Evolutionary conservation across 2,888 invertebrate genomes (phyloP).

Genomic region (Allygus modestus): DNA sequence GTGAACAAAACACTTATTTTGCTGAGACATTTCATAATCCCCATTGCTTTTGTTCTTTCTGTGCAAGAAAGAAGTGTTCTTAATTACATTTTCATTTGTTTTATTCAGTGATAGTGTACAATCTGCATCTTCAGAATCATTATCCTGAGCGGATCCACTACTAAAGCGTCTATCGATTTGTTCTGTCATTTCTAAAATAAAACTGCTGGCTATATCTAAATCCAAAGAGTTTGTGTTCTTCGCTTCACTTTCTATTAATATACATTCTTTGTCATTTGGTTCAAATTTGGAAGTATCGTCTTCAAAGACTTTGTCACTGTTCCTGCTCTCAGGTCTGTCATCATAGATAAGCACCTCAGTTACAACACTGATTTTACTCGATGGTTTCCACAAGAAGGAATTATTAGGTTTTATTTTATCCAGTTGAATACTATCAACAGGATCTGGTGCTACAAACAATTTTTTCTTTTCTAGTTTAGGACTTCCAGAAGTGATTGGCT

Average conservation of each 20-base stretch:
- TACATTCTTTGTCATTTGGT: neutral
- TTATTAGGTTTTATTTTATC: slow-evolving; percentile 55
- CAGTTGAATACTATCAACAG: slow-evolving; percentile 8
- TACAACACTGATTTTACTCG: slow-evolving; percentile 18
- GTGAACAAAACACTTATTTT: neutral
- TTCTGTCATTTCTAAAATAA: slow-evolving; percentile 59
- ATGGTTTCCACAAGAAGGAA: slow-evolving; percentile 60
- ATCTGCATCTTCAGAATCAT: neutral
- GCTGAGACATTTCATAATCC: neutral
- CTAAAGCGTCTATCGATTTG: slow-evolving; percentile 59
- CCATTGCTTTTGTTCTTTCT: neutral
- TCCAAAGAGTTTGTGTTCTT: slow-evolving; percentile 27
- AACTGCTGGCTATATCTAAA: slow-evolving; percentile 48
- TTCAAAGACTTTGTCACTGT: slow-evolving; percentile 1
- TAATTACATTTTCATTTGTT: slow-evolving; percentile 4
- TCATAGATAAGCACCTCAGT: slow-evolving; percentile 53
- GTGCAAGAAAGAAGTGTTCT: slow-evolving; percentile 42
- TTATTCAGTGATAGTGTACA: neutral
- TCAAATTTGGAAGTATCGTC: neutral
- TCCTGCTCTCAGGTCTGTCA: slow-evolving; percentile 32
- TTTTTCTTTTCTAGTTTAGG: slow-evolving; percentile 49
- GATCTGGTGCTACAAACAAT: slow-evolving; percentile 20
- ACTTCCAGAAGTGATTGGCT: slow-evolving; percentile 23
- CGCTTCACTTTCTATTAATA: neutral
- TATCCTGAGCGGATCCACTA: slow-evolving; percentile 23